Percentiles rank a stretch among this genome's conserved stretches.
These are phyloP conservation scores for Tachina fera DNA, from an alignment of 2,888 invertebrate genomes.

Conservation along the genomic window DNA sequence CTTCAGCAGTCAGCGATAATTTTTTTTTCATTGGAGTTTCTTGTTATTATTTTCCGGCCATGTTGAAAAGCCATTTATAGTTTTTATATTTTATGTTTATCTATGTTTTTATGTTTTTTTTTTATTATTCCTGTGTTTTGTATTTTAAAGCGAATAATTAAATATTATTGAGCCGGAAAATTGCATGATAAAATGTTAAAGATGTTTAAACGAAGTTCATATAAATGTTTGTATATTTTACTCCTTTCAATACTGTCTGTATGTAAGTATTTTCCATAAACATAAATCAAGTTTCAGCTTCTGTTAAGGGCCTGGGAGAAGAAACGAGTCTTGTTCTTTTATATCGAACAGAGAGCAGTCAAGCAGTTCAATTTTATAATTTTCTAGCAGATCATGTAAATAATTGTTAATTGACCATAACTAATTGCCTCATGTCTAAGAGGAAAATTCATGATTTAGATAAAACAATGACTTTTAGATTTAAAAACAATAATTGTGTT, in stretches of 20 bases:
- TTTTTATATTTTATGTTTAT: too few species aligned
- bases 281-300: slow-evolving; percentile 28
- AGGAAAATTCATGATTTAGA: slow-evolving; percentile 7
- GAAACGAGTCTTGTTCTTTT: slow-evolving; percentile 5
- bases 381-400: slow-evolving; percentile 42
- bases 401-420: slow-evolving; percentile 38
- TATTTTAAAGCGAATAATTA: slow-evolving; percentile 61
- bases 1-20: slow-evolving; percentile 9
- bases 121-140: slow-evolving; percentile 38
- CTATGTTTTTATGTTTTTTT: too few species aligned
- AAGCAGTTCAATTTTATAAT: background rate
- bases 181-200: slow-evolving; percentile 39
- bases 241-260: background rate
- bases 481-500: background rate
- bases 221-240: background rate
- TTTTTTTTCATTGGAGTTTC: slow-evolving; percentile 16
- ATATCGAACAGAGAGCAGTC: background rate
- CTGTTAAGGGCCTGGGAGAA: slow-evolving; percentile 14
- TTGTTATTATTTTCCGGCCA: slow-evolving; percentile 40
- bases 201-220: background rate
- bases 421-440: slow-evolving; percentile 27
- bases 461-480: background rate
- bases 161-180: slow-evolving; percentile 67
- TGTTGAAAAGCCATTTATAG: slow-evolving; percentile 60
- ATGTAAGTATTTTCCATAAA: background rate